Base-by-base conservation (phyloP, 2,113 vertebrate genomes). In the Empidonax alnorum region DNA sequence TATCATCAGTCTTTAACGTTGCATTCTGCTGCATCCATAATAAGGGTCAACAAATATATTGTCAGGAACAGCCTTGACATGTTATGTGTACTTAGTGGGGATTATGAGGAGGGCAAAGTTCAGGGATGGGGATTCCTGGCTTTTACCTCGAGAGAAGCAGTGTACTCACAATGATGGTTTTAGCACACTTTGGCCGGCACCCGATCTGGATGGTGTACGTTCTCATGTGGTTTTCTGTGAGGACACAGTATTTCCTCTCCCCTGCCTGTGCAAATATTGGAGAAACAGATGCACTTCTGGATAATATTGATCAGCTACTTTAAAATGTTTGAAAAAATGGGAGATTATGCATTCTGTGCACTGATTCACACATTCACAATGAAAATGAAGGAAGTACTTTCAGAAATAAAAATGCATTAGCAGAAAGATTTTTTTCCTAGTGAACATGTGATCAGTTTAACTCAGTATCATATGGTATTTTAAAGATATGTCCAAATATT, bases 121-220 rank as follows among this genome's bases (percentile, higher is more conserved):
- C 7, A 5, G 20, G 42, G 11, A 24, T 49, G 31, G 31, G 24
- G 6, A 11, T 6, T 93, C 23, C 41, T 55, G 72, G 30, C 10
- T 37, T 74, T 49, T 42, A 35, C 30, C 1, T 3, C 1, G 4
- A 8, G 2, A 18, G 37, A 47, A 79, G 23, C 0, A 1, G 24
- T 13, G 35, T 90, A 98, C 98, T 98, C 93, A 99, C 99, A 7
- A 98, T 96, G 46, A 90, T 20, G 1, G 83, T 97, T 91, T 90
- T 97, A 7, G 94, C 84, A 77, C 99, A 99, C 30, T 49, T 92
- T 11, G 88, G 33, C 73, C 61, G 92, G 97, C 99, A 99, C 46
- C 99, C 99, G 0, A 98, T 56, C 46, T 88, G 89, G 37, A 97
- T 18, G 20, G 98, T 73, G 3, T 89, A 93, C 22, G 47, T 96